Conservation (phyloP, 1,140 invertebrate genomes). For the Pseudachorutes palmiensis region DNA sequence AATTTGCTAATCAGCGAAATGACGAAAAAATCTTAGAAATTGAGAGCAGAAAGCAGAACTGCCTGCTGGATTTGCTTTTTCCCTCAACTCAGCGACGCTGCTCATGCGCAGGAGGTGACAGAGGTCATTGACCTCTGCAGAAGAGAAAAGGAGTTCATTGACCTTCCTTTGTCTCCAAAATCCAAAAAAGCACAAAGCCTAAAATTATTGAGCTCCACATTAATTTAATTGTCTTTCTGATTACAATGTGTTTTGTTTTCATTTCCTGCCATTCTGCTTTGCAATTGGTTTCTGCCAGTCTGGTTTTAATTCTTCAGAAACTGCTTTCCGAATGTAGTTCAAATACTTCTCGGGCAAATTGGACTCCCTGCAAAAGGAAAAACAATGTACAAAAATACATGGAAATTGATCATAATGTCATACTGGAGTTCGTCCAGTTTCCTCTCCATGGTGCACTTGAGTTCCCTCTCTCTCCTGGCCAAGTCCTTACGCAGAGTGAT, state of each 20-base stretch:
- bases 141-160: no score
- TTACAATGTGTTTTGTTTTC: background rate
- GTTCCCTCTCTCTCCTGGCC: slow-evolving; percentile 20
- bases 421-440: slow-evolving; percentile 33
- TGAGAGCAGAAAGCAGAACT: no score
- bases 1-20: background rate
- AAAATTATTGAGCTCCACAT: background rate
- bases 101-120: background rate
- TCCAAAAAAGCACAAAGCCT: background rate
- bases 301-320: slow-evolving; percentile 23
- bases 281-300: background rate
- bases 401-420: background rate
- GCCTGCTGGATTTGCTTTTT: no score
- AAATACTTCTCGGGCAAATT: slow-evolving; percentile 34
- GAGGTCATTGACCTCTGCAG: background rate
- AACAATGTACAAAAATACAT: background rate
- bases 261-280: background rate
- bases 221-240: background rate
- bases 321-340: slow-evolving; percentile 32
- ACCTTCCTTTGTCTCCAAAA: background rate
- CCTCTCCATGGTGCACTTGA: slow-evolving; percentile 28
- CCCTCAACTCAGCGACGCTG: background rate
- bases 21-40: no score
- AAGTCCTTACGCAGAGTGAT: slow-evolving; percentile 24
- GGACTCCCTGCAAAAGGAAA: slow-evolving; percentile 15